Evolutionary conservation across 92 coral and sea anemone genomes (phyloP), one percentile per base, ranked within the genome.

Genomic region (Porites rus): DNA sequence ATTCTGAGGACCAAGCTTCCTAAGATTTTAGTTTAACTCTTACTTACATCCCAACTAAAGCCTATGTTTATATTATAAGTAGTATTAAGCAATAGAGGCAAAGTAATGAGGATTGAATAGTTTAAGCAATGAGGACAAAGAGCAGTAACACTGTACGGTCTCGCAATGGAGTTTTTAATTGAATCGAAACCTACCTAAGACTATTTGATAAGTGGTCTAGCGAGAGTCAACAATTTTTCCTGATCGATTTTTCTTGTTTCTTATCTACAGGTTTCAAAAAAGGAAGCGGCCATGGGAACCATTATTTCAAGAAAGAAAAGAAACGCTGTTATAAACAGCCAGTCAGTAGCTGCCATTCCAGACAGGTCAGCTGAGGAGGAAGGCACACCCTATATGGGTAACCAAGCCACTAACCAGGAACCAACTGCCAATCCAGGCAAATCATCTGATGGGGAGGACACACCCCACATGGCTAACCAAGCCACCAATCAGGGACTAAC

Each of bases 291-390:
- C 46, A 38, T 83, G 87, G 87, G 87, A 4, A 74, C 67, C 68
- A 74, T 83, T 64, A 72, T 83, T 19, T 83, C 87, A 50, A 83
- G 87, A 64, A 62, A 25, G 59, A 83, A 64, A 66, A 73, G 53
- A 73, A 74, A 51, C 10, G 22, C 52, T 53, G 24, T 43, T 10
- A 20, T 74, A 2, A 1, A 61, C 7, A 75, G 18, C 69, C 77
- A 59, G 16, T 28, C 70, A 63, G 9, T 4, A 12, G 4, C 70
- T 8, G 77, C 28, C 43, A 17, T 11, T 17, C 5, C 24, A 62
- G 52, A 38, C 56, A 75, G 19, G 20, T 8, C 77, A 50, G 54
- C 20, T 38, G 51, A 69, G 13, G 77, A 16, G 19, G 38, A 6
- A 19, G 18, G 31, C 65, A 25, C 43, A 10, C 51, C 78, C 25